Evolutionary conservation across 1,140 invertebrate species (phyloP), one percentile per base, ranked within the genome.

Genomic region (Trichonephila clavata): DNA sequence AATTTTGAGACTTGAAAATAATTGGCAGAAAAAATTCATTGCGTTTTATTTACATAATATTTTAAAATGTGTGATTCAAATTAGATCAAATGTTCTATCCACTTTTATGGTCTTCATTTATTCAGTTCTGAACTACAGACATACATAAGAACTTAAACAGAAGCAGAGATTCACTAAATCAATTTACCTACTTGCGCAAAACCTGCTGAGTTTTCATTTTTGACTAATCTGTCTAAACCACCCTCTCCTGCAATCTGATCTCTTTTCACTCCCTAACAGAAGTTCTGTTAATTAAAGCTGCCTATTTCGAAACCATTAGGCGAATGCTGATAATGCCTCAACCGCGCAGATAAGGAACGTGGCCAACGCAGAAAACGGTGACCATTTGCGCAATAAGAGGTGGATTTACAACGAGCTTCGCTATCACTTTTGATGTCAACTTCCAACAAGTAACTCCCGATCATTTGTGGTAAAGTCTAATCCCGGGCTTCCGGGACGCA

Each of bases 361-460:
- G 71, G 81, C 20, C 18, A 20, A 84, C 20, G 43, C 81, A 57
- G 57, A 57, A 84, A 84, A 57, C 16, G 81, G 39, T 21, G 50
- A 57, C 81, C 43, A 57, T 84, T 59, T 84, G 43, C 57, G 81
- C 16, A 84, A 84, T 59, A 43, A 16, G 18, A 21, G 21, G 14
- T n/a, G 59, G 57, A 86, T 86, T 86, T 61, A 59, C n/a, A 86
- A 39, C 59, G 27, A 32, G 60, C 60, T 86, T 32, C 84, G 84
- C 50, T 86, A 86, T 86, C 84, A 86, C 84, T 86, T 86, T 60
- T 86, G 84, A 86, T 86, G 84, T 86, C 84, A 63, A 39, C 27
- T 63, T 86, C 57, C 57, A 86, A n/a, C 43, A 18, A 83, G 50
- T 57, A 57, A 59, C 71, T 16, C 32, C 24, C 21, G 43, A 83